A percentile compares a stretch with the other conserved stretches of the same genome.
phyloP scores from a whole-genome alignment of 2,113 vertebrate species.

The Notothenia coriiceps region DNA sequence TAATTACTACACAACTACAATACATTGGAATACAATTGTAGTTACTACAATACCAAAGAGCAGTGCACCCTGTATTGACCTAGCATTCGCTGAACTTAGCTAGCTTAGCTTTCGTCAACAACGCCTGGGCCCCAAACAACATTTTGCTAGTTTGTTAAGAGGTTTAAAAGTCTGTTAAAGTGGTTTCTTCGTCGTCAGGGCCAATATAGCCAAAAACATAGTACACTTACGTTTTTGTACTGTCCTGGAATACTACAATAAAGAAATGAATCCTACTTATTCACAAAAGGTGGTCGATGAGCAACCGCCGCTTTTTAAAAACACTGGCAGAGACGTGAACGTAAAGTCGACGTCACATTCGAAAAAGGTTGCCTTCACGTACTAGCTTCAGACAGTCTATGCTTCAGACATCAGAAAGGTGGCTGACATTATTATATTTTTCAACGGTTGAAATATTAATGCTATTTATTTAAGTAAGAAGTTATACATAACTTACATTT shows the following conservation, averaged over 20 bases:
- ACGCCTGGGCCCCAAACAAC: not conserved
- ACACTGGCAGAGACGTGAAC: slow-evolving; percentile 42
- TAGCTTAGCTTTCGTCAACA: slow-evolving; percentile 3
- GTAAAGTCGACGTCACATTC: slow-evolving; percentile 44
- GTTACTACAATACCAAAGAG: not conserved
- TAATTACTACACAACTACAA: not conserved
- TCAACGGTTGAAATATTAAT: not conserved
- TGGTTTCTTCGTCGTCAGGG: fast-evolving
- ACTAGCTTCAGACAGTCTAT: not conserved
- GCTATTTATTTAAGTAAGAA: not conserved
- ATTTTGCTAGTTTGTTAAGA: fast-evolving
- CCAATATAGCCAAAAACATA: fast-evolving
- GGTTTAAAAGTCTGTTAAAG: not conserved
- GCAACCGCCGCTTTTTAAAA: slow-evolving; percentile 78
- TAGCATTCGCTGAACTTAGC: slow-evolving; percentile 18
- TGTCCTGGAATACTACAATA: not conserved
- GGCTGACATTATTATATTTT: too few species aligned
- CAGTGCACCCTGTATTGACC: not conserved
- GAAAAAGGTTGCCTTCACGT: not conserved
- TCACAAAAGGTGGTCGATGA: not conserved
- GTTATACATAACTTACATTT: fast-evolving
- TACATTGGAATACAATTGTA: too few species aligned
- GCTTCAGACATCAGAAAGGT: not conserved
- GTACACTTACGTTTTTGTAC: slow-evolving; percentile 21
- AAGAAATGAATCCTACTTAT: fast-evolving